Conservation (phyloP, 2,888 invertebrate genomes). For the Mesorhabditis belari region DNA sequence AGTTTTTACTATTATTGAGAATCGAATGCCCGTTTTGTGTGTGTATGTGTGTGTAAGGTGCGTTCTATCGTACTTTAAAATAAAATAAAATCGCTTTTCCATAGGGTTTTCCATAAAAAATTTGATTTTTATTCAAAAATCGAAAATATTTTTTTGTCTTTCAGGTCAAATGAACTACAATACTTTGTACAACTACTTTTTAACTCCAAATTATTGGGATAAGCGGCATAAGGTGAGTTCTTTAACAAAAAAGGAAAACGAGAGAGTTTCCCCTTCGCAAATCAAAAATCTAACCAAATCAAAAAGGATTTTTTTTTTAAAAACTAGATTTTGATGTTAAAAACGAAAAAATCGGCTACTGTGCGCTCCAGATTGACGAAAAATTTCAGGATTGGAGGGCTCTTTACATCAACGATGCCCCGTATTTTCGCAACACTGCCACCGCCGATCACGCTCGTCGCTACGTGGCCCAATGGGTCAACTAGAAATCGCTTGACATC, state of each 20-base stretch:
- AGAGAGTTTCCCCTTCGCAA: too few relatives aligned
- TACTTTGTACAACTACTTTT: slow-evolving; percentile 40
- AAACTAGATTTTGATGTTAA: too few relatives aligned
- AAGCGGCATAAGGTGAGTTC: slow-evolving; percentile 26
- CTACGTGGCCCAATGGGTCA: not conserved
- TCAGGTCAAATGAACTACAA: slow-evolving; percentile 34
- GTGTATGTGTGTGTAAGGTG: not conserved
- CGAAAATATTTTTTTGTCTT: not conserved
- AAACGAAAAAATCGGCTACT: too few relatives aligned
- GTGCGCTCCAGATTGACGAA: too few relatives aligned
- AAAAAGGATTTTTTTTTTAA: too few relatives aligned
- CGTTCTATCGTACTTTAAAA: not conserved
- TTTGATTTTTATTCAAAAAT: not conserved
- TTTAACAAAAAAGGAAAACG: too few relatives aligned
- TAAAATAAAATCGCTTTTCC: too few relatives aligned
- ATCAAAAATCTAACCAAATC: too few relatives aligned
- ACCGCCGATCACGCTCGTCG: not conserved
- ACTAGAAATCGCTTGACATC: not conserved
- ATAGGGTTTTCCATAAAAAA: not conserved
- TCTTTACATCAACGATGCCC: not conserved
- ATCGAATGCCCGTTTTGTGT: too few relatives aligned
- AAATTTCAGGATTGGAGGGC: not conserved
- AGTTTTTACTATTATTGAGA: not conserved
- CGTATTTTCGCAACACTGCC: not conserved
- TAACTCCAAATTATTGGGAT: slow-evolving; percentile 41